These are phyloP conservation scores for Ophion obscuratus DNA, from an alignment of 2,888 invertebrate genomes.

Conservation along the genomic window DNA sequence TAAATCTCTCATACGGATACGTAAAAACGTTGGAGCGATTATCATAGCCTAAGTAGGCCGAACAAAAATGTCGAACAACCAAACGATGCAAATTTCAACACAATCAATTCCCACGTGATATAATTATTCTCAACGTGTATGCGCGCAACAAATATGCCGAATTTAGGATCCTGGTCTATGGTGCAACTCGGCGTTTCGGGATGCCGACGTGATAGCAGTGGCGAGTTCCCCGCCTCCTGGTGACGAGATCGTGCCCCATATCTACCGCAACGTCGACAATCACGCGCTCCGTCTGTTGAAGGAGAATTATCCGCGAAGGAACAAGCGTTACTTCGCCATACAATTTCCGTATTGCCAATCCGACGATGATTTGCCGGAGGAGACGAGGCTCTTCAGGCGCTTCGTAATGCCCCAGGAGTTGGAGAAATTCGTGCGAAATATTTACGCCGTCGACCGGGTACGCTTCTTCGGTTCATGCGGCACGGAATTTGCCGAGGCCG, in stretches of 20 bases:
- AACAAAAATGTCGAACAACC: no score
- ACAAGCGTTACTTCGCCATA: slow-evolving; percentile 77
- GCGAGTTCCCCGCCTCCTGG: slow-evolving; percentile 78
- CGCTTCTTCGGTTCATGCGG: slow-evolving; percentile 72
- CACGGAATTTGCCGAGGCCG: slow-evolving; percentile 75
- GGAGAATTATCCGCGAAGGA: slow-evolving; percentile 75
- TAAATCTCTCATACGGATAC: no score
- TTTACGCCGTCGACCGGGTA: slow-evolving; percentile 74
- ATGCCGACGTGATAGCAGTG: slow-evolving; percentile 78
- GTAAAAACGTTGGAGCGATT: neutral
- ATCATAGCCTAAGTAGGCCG: neutral
- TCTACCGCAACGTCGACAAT: slow-evolving; percentile 78
- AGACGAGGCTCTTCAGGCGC: slow-evolving; percentile 77
- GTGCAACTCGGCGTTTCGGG: slow-evolving; percentile 79
- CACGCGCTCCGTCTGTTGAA: slow-evolving; percentile 76
- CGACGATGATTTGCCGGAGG: slow-evolving; percentile 77
- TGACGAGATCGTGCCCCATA: slow-evolving; percentile 69
- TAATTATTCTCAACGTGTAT: neutral
- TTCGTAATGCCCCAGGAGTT: slow-evolving; percentile 79
- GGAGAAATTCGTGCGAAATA: slow-evolving; percentile 76
- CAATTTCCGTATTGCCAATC: slow-evolving; percentile 80
- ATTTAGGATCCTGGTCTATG: slow-evolving; percentile 79
- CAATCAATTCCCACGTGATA: neutral
- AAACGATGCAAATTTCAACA: neutral
- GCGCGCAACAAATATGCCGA: slow-evolving; percentile 1